Percentiles rank a stretch among this genome's conserved stretches.
phyloP scores from a whole-genome alignment of 2,888 invertebrate genomes.

The Aporophyla nigra region DNA sequence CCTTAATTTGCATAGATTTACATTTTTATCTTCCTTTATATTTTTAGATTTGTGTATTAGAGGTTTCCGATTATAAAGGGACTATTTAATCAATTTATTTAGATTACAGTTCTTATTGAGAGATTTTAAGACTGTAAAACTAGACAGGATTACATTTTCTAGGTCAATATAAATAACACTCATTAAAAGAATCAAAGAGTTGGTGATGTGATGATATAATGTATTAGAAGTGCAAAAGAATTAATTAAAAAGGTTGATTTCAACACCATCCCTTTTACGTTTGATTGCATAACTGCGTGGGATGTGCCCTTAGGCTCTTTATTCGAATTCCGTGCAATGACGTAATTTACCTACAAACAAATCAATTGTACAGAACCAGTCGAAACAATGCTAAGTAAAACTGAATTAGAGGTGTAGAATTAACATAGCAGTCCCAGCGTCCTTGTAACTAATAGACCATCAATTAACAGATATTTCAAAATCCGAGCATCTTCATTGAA shows the following conservation, averaged over 20 bases:
- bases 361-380: constrained; percentile 35
- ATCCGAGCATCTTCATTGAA: constrained; percentile 64
- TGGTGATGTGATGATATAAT: background rate
- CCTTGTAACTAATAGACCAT: constrained; percentile 54
- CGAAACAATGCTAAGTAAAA: constrained; percentile 50
- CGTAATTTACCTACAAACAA: constrained; percentile 40
- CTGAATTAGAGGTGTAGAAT: constrained; percentile 42
- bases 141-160: background rate
- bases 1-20: constrained; percentile 29
- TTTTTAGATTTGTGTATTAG: background rate
- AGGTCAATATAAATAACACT: background rate
- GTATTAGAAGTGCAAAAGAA: constrained; percentile 5
- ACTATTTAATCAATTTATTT: background rate
- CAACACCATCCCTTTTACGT: constrained; percentile 34
- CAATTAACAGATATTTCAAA: constrained; percentile 61
- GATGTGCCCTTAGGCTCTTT: constrained; percentile 48
- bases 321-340: constrained; percentile 34
- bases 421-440: constrained; percentile 38
- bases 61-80: background rate
- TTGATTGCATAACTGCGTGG: constrained; percentile 43
- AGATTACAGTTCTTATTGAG: background rate
- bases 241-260: constrained; percentile 25
- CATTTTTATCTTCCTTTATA: too few species aligned
- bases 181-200: background rate
- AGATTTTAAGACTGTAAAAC: background rate